Evolutionary conservation across 2,113 vertebrate species (phyloP).

Genomic region (Vidua macroura): DNA sequence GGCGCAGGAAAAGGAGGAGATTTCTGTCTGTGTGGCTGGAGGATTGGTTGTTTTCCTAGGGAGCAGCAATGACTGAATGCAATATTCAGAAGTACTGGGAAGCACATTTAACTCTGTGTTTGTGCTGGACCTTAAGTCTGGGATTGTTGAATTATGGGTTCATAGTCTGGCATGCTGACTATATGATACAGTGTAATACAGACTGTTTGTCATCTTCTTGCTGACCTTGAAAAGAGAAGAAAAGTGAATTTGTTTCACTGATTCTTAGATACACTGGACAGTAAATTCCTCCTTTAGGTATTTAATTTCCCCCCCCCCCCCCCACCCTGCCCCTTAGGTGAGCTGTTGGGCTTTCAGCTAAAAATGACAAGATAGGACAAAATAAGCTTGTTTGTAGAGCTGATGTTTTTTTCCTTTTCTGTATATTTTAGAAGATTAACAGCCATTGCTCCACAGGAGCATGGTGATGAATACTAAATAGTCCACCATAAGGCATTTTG

Average conservation of each 20-base stretch:
- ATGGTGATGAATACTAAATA: constrained; percentile 48
- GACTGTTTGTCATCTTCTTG: background rate
- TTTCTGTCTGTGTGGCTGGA: background rate
- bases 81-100: constrained; percentile 4
- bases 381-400: background rate
- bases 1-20: background rate
- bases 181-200: background rate
- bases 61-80: background rate
- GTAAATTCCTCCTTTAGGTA: background rate
- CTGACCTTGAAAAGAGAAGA: constrained; percentile 42
- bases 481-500: constrained; percentile 18
- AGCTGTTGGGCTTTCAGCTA: background rate
- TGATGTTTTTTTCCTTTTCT: constrained; percentile 26
- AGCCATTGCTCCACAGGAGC: constrained; percentile 13
- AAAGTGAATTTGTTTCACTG: background rate
- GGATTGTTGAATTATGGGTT: constrained; percentile 12
- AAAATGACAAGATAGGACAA: background rate
- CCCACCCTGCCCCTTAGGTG: background rate
- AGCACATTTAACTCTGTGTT: background rate
- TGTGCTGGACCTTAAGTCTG: background rate
- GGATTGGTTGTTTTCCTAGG: background rate
- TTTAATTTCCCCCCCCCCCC: background rate
- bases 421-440: constrained; percentile 47
- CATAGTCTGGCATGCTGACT: background rate
- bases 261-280: background rate